These are phyloP conservation scores for Zaprionus obscuricornis DNA, from an alignment of 2,888 invertebrate genomes.

Conservation along the genomic window DNA sequence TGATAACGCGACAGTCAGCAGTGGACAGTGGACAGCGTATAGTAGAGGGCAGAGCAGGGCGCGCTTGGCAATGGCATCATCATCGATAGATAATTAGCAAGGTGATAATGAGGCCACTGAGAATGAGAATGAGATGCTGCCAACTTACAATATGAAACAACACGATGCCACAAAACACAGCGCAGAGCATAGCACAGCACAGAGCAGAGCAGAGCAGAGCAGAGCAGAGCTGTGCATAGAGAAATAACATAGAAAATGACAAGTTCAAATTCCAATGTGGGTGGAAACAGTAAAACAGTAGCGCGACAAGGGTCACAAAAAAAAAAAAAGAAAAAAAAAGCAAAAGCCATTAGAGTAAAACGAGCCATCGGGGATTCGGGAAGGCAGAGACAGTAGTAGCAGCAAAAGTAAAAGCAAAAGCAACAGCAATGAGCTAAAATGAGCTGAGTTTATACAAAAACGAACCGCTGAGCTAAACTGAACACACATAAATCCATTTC, in stretches of 20 bases:
- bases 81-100: conserved; percentile 75
- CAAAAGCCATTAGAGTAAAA: conserved; percentile 39
- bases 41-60: conserved; percentile 11
- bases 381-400: neutral
- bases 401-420: neutral
- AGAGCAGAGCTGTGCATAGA: conserved; percentile 7
- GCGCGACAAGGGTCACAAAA: neutral
- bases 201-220: too few species aligned
- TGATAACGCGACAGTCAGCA: conserved; percentile 51
- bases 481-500: conserved; percentile 46
- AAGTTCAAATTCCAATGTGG: conserved; percentile 73
- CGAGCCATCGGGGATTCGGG: conserved; percentile 11
- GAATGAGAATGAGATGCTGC: conserved; percentile 55
- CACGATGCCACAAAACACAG: too few species aligned
- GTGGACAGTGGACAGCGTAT: too few species aligned
- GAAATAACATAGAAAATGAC: conserved; percentile 23
- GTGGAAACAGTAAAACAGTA: conserved; percentile 28
- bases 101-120: conserved; percentile 69
- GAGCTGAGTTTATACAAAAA: too few species aligned
- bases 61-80: conserved; percentile 60
- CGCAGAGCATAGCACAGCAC: too few species aligned
- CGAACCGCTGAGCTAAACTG: too few species aligned
- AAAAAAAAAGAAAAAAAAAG: conserved; percentile 12
- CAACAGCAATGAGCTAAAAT: too few species aligned
- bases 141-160: too few species aligned